Conservation (phyloP, 92 coral and sea anemone species). For the Siderastrea siderea region DNA sequence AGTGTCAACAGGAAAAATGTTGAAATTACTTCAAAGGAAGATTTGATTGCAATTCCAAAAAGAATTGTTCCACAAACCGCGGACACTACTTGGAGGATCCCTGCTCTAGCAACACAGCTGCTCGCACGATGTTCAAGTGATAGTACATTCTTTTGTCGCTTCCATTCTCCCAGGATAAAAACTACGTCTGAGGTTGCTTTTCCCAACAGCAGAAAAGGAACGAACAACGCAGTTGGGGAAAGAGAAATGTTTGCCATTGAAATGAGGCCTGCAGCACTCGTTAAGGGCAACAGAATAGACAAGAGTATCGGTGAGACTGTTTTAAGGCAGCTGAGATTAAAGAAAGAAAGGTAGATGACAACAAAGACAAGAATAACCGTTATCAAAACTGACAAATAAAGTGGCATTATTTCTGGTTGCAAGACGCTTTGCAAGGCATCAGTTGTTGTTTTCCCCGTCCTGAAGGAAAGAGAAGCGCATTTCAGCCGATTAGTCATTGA, state of each 20-base stretch:
- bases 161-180: slow-evolving; percentile 39
- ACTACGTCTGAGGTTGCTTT: slow-evolving; percentile 43
- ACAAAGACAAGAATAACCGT: not conserved
- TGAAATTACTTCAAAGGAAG: slow-evolving; percentile 63
- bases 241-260: slow-evolving; percentile 30
- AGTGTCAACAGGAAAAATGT: slow-evolving; percentile 32
- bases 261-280: slow-evolving; percentile 29
- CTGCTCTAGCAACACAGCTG: slow-evolving; percentile 47
- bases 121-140: slow-evolving; percentile 47
- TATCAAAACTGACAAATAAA: not conserved
- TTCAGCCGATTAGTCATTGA: not conserved
- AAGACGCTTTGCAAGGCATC: slow-evolving; percentile 11
- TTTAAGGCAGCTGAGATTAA: not conserved
- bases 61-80: slow-evolving; percentile 43
- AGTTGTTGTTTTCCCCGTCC: not conserved
- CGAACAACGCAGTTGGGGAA: slow-evolving; percentile 29
- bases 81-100: slow-evolving; percentile 34
- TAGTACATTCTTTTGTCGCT: not conserved
- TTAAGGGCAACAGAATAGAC: slow-evolving; percentile 2
- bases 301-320: not conserved
- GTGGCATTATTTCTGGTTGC: slow-evolving; percentile 1
- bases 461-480: slow-evolving; percentile 13
- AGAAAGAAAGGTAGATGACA: not conserved
- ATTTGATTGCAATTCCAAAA: slow-evolving; percentile 42
- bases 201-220: slow-evolving; percentile 52